A percentile compares a stretch with the other conserved stretches of the same genome.
Conservation (phyloP, 1,140 invertebrate species). For the Drosophila ogumai region DNA sequence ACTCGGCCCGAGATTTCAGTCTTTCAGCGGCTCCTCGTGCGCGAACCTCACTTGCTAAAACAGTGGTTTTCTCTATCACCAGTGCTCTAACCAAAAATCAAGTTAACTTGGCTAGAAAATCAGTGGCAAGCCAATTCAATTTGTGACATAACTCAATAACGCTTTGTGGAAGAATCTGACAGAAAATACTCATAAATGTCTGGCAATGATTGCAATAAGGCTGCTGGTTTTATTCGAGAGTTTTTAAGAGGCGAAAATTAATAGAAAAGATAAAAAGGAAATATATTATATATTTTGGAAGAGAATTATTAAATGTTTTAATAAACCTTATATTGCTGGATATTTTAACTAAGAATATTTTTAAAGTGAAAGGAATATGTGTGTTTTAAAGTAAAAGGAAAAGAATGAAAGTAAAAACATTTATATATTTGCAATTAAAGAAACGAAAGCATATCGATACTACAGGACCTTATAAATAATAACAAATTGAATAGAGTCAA, state of each 20-base stretch:
- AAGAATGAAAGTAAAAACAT: background rate
- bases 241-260: background rate
- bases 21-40: conserved; percentile 33
- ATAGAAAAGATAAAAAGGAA: background rate
- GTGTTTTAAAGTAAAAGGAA: background rate
- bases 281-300: background rate
- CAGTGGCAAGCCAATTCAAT: conserved; percentile 32
- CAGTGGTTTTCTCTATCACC: conserved; percentile 3
- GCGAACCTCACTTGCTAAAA: conserved; percentile 6
- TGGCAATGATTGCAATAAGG: conserved; percentile 1
- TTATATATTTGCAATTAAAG: conserved; percentile 1
- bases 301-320: background rate
- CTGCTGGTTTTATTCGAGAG: background rate
- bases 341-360: too few relatives aligned
- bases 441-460: conserved; percentile 10
- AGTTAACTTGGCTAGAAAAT: conserved; percentile 35
- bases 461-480: background rate
- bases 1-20: conserved; percentile 62
- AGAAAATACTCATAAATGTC: background rate
- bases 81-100: conserved; percentile 21
- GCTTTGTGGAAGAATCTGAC: conserved; percentile 5
- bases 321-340: background rate
- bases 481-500: too few relatives aligned
- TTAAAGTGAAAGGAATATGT: background rate
- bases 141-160: conserved; percentile 38